Evolutionary conservation across 1,140 invertebrate genomes (phyloP).

Genomic region (Aradophagus sp.): DNA sequence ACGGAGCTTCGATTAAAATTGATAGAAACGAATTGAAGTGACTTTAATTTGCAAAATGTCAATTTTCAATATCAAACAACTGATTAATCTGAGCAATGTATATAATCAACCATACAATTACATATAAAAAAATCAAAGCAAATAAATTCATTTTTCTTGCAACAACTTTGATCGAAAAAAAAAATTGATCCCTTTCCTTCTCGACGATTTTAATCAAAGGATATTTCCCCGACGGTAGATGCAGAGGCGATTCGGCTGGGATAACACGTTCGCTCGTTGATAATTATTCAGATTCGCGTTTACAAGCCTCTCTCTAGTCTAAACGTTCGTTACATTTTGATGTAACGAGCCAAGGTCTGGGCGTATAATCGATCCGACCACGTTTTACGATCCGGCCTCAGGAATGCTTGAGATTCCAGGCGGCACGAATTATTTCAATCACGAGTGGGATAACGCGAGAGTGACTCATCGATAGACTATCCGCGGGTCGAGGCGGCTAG

Average conservation of each 20-base stretch:
- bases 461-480: conserved; percentile 52
- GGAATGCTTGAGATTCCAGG: conserved; percentile 47
- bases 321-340: conserved; percentile 28
- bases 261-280: conserved; percentile 18
- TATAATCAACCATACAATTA: too few relatives aligned
- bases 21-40: too few relatives aligned
- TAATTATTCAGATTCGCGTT: conserved; percentile 28
- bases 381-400: conserved; percentile 39
- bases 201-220: too few relatives aligned
- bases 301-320: conserved; percentile 7
- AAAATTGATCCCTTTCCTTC: too few relatives aligned
- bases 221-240: background rate
- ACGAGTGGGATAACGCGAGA: conserved; percentile 46
- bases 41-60: too few relatives aligned
- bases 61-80: too few relatives aligned
- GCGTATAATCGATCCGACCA: conserved; percentile 44
- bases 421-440: conserved; percentile 52
- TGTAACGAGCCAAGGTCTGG: conserved; percentile 37
- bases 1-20: too few relatives aligned
- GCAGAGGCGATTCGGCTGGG: background rate
- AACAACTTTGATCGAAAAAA: too few relatives aligned
- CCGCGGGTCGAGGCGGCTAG: conserved; percentile 7
- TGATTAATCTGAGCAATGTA: too few relatives aligned
- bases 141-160: too few relatives aligned
- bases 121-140: too few relatives aligned